phyloP scores from a whole-genome alignment of 2,797 vertebrate species.

The Gallirallus australis region DNA sequence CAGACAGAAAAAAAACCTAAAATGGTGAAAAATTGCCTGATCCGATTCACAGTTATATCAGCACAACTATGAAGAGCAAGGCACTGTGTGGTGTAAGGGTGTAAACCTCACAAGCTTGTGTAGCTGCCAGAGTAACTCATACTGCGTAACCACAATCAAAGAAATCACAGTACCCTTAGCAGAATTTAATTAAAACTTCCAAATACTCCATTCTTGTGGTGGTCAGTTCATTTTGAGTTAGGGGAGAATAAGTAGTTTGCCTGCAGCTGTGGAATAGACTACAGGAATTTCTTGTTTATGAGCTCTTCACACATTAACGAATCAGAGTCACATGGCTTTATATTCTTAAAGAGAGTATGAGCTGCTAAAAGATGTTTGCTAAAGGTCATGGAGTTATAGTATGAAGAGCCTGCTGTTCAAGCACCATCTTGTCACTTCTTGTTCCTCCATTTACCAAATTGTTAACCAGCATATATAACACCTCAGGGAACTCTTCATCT shows the following conservation, averaged over 20 bases:
- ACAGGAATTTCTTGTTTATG: not conserved
- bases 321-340: not conserved
- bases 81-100: not conserved
- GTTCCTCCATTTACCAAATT: conserved; percentile 8
- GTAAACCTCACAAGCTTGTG: not conserved
- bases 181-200: conserved; percentile 41
- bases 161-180: not conserved
- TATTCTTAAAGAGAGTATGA: not conserved
- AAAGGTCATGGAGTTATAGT: conserved; percentile 29
- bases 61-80: not conserved
- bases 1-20: not conserved
- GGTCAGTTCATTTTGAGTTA: conserved; percentile 26
- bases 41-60: not conserved
- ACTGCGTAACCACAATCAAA: conserved; percentile 21
- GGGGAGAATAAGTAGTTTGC: not conserved
- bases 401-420: not conserved
- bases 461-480: conserved; percentile 10
- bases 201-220: conserved; percentile 2
- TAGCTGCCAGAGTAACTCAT: not conserved
- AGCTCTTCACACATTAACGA: not conserved
- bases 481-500: conserved; percentile 1
- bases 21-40: not conserved
- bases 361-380: conserved; percentile 23
- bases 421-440: conserved; percentile 23
- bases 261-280: not conserved